Base-by-base conservation (phyloP, 2,113 vertebrate species). In the Gobius niger region DNA sequence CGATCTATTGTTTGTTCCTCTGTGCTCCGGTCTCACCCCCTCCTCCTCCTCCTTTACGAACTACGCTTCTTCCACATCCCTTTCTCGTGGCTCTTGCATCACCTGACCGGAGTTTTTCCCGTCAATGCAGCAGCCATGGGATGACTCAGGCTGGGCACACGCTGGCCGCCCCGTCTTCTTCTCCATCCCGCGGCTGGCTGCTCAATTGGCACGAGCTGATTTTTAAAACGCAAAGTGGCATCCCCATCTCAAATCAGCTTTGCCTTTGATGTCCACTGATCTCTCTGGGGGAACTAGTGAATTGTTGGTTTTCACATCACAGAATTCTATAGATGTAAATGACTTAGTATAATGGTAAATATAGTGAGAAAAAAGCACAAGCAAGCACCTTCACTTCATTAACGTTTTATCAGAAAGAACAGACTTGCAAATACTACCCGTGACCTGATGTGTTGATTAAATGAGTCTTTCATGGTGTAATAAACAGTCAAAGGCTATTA, bases 111-210 rank as follows among this genome's bases (percentile, higher is more conserved):
- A 85, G 72, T 85, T 89, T 89, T 91, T 87, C 80, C 80, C 44
- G 69, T 90, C 80, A 84, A 78, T 90, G 86, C 90, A 89, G 90
- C 82, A 89, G 84, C 85, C 81, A 87, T 87, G 84, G 79, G 89
- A 91, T 91, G 91, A 93, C 84, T 92, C 91, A 92, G 89, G 83
- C 87, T 72, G 78, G 72, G 84, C 82, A 81, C 71, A 81, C 77
- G 88, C 80, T 82, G 67, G 65, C 83, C 72, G 65, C 80, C 72
- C 67, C 82, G 51, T 70, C 56, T 59, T 57, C 56, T 52, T 57
- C 24, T 65, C 53, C 16, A 59, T 47, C 54, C 62, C 65, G 6
- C 41, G 11, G 41, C n/a, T 16, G 34, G 51, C 77, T 85, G 75
- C 85, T 84, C 65, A 72, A 59, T 53, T 56, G 65, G 74, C 69